Percentiles rank a stretch among this genome's conserved stretches.
Evolutionary conservation across 2,888 invertebrate species (phyloP).

Genomic region (Drosophila leonis): DNA sequence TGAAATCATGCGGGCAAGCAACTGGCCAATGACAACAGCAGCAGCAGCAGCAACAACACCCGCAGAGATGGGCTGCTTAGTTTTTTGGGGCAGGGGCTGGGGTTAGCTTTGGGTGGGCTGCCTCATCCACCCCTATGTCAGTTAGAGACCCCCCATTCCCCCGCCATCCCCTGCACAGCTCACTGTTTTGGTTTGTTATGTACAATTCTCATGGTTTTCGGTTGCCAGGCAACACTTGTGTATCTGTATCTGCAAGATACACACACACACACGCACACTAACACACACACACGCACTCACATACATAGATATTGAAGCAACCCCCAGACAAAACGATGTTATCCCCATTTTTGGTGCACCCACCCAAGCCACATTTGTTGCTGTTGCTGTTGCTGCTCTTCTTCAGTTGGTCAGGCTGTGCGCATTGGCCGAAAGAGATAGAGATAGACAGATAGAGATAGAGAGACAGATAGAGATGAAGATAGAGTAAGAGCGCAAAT

Average conservation of each 20-base stretch:
- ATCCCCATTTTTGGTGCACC: constrained; percentile 50
- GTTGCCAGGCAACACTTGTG: constrained; percentile 78
- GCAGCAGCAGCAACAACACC: constrained; percentile 18
- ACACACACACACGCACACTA: constrained; percentile 31
- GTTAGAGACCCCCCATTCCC: not conserved
- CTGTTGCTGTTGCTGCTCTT: constrained; percentile 19
- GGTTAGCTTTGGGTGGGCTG: constrained; percentile 9
- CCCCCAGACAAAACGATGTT: constrained; percentile 57
- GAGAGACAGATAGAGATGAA: not conserved
- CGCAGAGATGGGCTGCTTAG: constrained; percentile 15
- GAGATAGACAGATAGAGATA: not conserved
- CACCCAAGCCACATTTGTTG: not conserved
- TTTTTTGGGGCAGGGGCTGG: not conserved
- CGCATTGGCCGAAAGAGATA: not conserved
- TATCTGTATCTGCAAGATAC: constrained; percentile 66
- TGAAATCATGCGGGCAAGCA: constrained; percentile 75
- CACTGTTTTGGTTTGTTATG: constrained; percentile 81
- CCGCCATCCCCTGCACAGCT: not conserved
- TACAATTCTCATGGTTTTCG: constrained; percentile 69
- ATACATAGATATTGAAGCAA: constrained; percentile 27
- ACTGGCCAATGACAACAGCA: constrained; percentile 60
- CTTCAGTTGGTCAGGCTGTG: constrained; percentile 50
- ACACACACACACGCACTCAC: constrained; percentile 8
- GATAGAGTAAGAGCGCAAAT: not conserved
- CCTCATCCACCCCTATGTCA: constrained; percentile 47